Evolutionary conservation across 2,113 vertebrate species (phyloP).

Genomic region (Crocuta crocuta): DNA sequence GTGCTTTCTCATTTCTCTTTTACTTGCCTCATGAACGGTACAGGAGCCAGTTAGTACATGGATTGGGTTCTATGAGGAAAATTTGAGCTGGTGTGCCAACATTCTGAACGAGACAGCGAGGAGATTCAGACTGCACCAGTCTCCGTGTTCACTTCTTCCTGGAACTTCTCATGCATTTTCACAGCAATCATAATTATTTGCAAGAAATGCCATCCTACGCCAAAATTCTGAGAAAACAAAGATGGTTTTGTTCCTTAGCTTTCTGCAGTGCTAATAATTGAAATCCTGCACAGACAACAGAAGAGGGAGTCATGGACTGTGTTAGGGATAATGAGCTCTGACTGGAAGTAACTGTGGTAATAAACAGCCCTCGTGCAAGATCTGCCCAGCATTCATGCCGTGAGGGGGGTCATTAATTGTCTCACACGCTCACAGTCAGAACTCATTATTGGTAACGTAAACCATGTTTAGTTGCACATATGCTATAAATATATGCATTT

Average conservation of each 20-base stretch:
- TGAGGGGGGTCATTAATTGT: constrained; percentile 47
- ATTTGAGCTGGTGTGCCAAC: background rate
- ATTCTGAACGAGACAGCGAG: background rate
- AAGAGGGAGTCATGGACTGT: constrained; percentile 51
- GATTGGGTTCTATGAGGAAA: background rate
- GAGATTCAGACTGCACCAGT: fast-evolving
- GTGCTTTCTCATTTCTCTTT: background rate
- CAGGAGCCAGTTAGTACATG: background rate
- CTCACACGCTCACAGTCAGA: constrained; percentile 65
- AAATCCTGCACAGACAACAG: background rate
- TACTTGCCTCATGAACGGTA: background rate
- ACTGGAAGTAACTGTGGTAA: constrained; percentile 61
- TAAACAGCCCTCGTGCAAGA: constrained; percentile 39
- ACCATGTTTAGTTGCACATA: constrained; percentile 43
- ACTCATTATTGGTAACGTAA: constrained; percentile 61
- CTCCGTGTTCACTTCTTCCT: background rate
- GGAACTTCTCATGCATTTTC: background rate
- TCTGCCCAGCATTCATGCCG: constrained; percentile 18
- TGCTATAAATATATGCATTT: background rate
- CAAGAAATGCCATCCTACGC: constrained; percentile 17
- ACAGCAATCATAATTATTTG: constrained; percentile 33
- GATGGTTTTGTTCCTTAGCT: constrained; percentile 51
- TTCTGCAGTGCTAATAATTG: constrained; percentile 48
- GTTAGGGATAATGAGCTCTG: constrained; percentile 68
- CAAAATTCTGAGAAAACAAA: constrained; percentile 57